A percentile compares a stretch with the other conserved stretches of the same genome.
These are phyloP conservation scores for Agrilus mali DNA, from an alignment of 2,888 invertebrate genomes.

Conservation along the genomic window DNA sequence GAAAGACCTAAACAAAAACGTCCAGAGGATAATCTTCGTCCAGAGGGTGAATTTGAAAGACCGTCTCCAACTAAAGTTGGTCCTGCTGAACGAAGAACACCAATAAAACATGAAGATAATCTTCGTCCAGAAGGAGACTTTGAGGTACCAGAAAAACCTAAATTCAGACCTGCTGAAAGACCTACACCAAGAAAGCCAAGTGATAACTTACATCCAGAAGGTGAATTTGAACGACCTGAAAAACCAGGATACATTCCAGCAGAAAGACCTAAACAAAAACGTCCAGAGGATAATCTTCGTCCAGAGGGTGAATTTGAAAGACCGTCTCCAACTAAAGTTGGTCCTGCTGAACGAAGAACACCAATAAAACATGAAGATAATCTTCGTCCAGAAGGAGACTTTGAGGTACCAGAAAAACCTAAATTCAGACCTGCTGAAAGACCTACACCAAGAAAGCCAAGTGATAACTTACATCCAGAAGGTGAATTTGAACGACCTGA, in stretches of 20 bases:
- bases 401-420: constrained; percentile 30
- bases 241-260: constrained; percentile 34
- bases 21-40: constrained; percentile 45
- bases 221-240: constrained; percentile 36
- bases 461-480: constrained; percentile 44
- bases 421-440: constrained; percentile 31
- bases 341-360: constrained; percentile 29
- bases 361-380: constrained; percentile 30
- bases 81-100: constrained; percentile 48
- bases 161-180: constrained; percentile 41
- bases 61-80: constrained; percentile 35
- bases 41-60: constrained; percentile 38
- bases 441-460: constrained; percentile 31
- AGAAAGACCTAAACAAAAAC: constrained; percentile 33
- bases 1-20: constrained; percentile 41
- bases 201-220: constrained; percentile 41
- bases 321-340: constrained; percentile 25
- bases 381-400: constrained; percentile 29
- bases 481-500: constrained; percentile 39
- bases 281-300: constrained; percentile 36
- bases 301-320: constrained; percentile 36
- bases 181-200: constrained; percentile 32
- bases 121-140: constrained; percentile 45
- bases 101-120: constrained; percentile 36
- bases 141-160: constrained; percentile 31